Conservation (phyloP, 1,140 invertebrate species). For the Philaenus spumarius region DNA sequence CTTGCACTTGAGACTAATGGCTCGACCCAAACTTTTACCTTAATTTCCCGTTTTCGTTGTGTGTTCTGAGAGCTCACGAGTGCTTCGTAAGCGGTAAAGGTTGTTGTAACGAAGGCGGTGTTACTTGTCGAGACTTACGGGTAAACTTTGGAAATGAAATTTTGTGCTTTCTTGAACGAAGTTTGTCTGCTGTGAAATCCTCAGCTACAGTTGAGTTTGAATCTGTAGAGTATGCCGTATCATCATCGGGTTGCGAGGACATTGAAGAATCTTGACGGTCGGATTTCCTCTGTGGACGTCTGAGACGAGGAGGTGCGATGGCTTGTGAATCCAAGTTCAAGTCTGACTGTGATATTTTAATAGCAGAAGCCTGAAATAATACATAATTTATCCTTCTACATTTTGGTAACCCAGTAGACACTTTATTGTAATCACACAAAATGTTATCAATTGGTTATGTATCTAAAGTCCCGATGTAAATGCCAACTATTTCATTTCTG, state of each 20-base stretch:
- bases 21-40: too few species aligned
- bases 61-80: slow-evolving; percentile 1
- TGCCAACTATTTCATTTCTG: too few species aligned
- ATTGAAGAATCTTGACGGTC: slow-evolving; percentile 37
- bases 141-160: slow-evolving; percentile 35
- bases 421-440: not conserved
- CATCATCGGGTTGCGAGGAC: slow-evolving; percentile 38
- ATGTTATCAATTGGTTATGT: too few species aligned
- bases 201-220: slow-evolving; percentile 46
- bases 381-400: too few species aligned
- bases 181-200: slow-evolving; percentile 41
- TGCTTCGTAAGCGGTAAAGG: not conserved
- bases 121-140: slow-evolving; percentile 22
- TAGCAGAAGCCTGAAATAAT: too few species aligned
- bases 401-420: too few species aligned
- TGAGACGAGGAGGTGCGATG: slow-evolving; percentile 19
- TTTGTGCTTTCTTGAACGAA: slow-evolving; percentile 40
- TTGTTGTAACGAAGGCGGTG: slow-evolving; percentile 7
- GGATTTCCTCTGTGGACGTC: slow-evolving; percentile 12
- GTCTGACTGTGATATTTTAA: slow-evolving; percentile 1
- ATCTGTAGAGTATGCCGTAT: slow-evolving; percentile 46
- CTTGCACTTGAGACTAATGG: too few species aligned
- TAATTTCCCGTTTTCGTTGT: too few species aligned
- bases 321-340: slow-evolving; percentile 35
- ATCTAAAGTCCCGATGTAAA: too few species aligned